These are phyloP conservation scores for Ptilorrhoa leucosticta DNA, from an alignment of 2,113 vertebrate genomes.

Conservation along the genomic window DNA sequence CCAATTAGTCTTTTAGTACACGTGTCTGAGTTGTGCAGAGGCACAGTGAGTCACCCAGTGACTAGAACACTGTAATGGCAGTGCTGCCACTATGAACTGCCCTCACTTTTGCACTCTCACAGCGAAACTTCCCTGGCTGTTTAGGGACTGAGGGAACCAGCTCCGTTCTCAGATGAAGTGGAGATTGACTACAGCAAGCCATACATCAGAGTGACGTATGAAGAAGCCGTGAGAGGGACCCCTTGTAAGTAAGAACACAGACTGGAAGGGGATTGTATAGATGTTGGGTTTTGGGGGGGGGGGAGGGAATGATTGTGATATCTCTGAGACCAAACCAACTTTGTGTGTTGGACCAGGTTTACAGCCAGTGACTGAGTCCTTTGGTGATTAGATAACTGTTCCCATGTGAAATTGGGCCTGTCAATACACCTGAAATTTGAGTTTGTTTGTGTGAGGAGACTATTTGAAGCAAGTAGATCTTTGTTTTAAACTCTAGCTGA, in stretches of 20 bases:
- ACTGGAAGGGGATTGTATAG: neutral
- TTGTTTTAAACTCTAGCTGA: neutral
- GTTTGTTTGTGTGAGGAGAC: neutral
- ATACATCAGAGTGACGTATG: conserved; percentile 87
- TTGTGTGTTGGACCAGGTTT: neutral
- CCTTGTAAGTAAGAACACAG: conserved; percentile 75
- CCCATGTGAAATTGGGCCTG: neutral
- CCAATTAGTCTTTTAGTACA: neutral
- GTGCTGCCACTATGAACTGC: accelerated
- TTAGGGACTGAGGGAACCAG: conserved; percentile 86
- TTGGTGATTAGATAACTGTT: neutral
- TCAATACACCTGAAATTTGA: neutral
- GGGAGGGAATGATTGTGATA: neutral
- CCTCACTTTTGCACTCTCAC: neutral
- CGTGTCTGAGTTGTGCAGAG: neutral
- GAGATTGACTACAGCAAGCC: conserved; percentile 77
- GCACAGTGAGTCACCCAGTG: neutral
- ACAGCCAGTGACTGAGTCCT: neutral
- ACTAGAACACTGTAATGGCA: neutral
- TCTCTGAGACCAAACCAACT: neutral
- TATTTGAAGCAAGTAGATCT: neutral
- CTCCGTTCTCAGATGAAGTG: conserved; percentile 90
- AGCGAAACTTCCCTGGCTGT: neutral
- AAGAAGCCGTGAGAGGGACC: conserved; percentile 88
- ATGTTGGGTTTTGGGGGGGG: neutral